These are phyloP conservation scores for Germaria angustata DNA, from an alignment of 2,888 invertebrate species.

Conservation along the genomic window DNA sequence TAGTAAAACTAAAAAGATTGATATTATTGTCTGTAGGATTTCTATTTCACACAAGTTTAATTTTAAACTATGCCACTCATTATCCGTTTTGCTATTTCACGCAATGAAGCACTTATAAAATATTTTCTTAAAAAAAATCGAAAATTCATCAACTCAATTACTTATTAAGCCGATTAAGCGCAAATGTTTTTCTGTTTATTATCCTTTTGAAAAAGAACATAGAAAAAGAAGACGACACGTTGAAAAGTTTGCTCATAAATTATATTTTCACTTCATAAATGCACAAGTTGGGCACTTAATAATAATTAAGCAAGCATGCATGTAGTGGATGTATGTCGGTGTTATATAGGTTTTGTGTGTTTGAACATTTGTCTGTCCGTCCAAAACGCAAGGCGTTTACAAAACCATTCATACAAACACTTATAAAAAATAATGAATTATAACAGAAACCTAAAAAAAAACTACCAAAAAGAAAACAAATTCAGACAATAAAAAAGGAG, in stretches of 20 bases:
- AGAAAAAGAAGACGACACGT: constrained; percentile 31
- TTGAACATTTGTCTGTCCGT: neutral
- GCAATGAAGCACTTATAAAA: neutral
- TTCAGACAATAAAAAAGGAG: constrained; percentile 44
- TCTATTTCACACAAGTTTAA: neutral
- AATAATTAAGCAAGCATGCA: constrained; percentile 69
- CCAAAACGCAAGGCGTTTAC: constrained; percentile 37
- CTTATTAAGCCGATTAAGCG: constrained; percentile 46
- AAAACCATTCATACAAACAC: neutral
- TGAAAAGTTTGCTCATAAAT: constrained; percentile 68
- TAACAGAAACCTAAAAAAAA: constrained; percentile 12
- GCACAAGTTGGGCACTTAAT: constrained; percentile 70
- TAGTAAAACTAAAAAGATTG: neutral
- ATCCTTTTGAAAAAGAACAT: constrained; percentile 11
- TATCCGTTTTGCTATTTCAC: neutral
- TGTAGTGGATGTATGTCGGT: constrained; percentile 20
- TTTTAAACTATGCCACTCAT: neutral
- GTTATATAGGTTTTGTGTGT: neutral
- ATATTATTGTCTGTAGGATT: neutral
- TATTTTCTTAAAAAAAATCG: neutral
- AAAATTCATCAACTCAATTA: constrained; percentile 52
- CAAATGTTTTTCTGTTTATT: constrained; percentile 8
- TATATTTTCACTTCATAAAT: constrained; percentile 68
- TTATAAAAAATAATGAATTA: constrained; percentile 28
- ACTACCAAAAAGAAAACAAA: constrained; percentile 34